Conservation (phyloP, 30 jellyfish, hydroid and myxozoan species). For the Pelagia noctiluca region DNA sequence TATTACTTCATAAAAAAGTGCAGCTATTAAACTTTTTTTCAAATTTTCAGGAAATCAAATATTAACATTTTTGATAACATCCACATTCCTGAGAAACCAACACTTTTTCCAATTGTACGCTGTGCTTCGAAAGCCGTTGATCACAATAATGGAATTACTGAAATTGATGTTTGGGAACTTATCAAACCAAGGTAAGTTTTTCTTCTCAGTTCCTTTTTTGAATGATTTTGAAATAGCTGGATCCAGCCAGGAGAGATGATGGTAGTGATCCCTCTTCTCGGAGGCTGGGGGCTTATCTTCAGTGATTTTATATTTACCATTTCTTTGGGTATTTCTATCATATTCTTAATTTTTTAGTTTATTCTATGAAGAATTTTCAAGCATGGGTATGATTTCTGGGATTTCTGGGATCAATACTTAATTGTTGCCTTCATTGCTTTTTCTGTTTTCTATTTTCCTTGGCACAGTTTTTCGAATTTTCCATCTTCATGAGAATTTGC, state of each 20-base stretch:
- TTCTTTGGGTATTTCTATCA: too few species aligned
- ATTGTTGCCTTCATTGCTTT: neutral
- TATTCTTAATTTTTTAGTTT: too few species aligned
- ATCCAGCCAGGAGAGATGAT: too few species aligned
- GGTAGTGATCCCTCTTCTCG: too few species aligned
- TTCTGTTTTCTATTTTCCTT: neutral
- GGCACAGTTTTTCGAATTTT: too few species aligned
- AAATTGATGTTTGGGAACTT: slow-evolving; percentile 61
- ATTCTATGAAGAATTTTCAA: too few species aligned
- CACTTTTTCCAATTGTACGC: slow-evolving; percentile 66
- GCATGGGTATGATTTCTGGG: too few species aligned
- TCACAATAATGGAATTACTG: slow-evolving; percentile 37
- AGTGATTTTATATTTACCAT: too few species aligned
- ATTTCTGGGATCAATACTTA: too few species aligned
- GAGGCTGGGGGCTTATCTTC: too few species aligned
- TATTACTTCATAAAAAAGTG: neutral
- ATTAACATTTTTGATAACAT: slow-evolving; percentile 36
- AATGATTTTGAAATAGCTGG: neutral
- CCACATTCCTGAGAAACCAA: slow-evolving; percentile 74
- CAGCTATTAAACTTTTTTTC: neutral
- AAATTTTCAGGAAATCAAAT: slow-evolving; percentile 57
- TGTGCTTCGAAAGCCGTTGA: slow-evolving; percentile 60
- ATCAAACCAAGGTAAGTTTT: slow-evolving; percentile 55
- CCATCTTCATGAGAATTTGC: too few species aligned
- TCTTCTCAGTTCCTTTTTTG: neutral